These are phyloP conservation scores for Mamestra brassicae DNA, from an alignment of 2,888 invertebrate species.

Conservation along the genomic window DNA sequence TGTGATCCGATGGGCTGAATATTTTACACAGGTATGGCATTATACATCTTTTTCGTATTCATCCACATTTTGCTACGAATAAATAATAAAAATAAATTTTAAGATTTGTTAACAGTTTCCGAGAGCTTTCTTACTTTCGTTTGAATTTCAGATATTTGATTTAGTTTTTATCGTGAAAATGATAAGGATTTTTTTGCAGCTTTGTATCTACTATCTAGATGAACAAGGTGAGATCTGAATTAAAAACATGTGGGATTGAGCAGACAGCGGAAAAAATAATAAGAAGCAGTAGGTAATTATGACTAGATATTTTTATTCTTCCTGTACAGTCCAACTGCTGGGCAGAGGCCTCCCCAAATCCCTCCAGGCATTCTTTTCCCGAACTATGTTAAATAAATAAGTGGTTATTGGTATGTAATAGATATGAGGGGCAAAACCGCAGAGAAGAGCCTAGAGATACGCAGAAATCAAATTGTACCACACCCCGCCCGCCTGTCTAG, in stretches of 20 bases:
- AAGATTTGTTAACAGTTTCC: conserved; percentile 22
- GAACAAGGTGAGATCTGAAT: conserved; percentile 1
- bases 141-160: conserved; percentile 22
- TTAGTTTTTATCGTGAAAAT: conserved; percentile 1
- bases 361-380: no score
- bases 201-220: neutral
- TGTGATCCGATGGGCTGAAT: conserved; percentile 56
- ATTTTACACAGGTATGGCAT: conserved; percentile 60
- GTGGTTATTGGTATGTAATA: neutral
- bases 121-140: neutral
- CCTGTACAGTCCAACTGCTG: no score
- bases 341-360: no score
- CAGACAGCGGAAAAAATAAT: no score
- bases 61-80: conserved; percentile 41
- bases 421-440: neutral
- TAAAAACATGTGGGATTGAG: neutral
- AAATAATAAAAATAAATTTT: conserved; percentile 41
- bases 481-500: conserved; percentile 25
- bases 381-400: neutral
- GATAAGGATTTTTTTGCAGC: neutral
- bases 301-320: no score
- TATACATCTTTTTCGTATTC: conserved; percentile 57
- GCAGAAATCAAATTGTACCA: conserved; percentile 43
- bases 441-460: conserved; percentile 34
- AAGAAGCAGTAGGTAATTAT: no score